Base-by-base conservation (phyloP, 1,140 invertebrate species). In the Aricia agestis region DNA sequence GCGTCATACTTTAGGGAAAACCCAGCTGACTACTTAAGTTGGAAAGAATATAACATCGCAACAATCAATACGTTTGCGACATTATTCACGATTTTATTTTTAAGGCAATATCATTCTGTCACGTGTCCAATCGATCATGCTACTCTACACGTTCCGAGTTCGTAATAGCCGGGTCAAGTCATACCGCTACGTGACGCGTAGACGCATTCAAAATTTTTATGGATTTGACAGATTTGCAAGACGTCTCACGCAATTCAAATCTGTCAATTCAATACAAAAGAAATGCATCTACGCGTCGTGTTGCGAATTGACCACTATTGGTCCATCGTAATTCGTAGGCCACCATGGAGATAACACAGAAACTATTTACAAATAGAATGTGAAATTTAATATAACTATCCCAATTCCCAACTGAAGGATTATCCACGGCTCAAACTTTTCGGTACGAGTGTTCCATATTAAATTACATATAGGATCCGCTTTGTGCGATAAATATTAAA, bases 401-500 rank as follows among this genome's bases (percentile, higher is more conserved):
- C 45, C 45, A 52, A 52, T 10, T 52, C 11, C 45, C 45, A 52
- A 52, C 45, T 52, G 45, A 52, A 52, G 45, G 45, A 52, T 52
- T 36, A 52, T 15, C 45, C 45, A 15, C 45, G 9, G 45, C 45
- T 52, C 45, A 52, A 52, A 52, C 45, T 52, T 52, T 52, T 52
- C 45, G 45, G 45, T 13, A 52, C 45, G 41, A 42, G 41, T 15
- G 13, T 13, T 52, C 45, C 45, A 52, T 52, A 52, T 52, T 52
- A 52, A 52, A 52, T 52, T 52, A 52, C 45, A 52, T 52, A 52
- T 52, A 52, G 10, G 45, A 52, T 52, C 45, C 45, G 45, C 45
- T 52, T 52, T 52, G 45, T 52, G 45, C 45, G 45, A 52, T 52
- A 52, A 52, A 52, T 52, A 52, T 52, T 52, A 52, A 52, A 52